These are phyloP conservation scores for Caradrina kadenii DNA, from an alignment of 2,888 invertebrate species.

Conservation along the genomic window DNA sequence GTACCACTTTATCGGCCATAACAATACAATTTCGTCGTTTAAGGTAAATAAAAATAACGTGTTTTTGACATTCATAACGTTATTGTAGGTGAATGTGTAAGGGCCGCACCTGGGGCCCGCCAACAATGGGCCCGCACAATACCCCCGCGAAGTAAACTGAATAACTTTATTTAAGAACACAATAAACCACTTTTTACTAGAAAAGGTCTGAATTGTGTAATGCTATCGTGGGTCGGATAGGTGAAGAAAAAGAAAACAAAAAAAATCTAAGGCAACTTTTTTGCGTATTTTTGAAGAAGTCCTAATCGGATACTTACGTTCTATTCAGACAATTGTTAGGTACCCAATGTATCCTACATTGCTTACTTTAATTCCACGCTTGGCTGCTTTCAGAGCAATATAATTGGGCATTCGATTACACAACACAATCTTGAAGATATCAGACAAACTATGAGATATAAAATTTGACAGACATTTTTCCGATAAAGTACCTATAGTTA, in stretches of 20 bases:
- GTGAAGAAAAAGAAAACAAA: conserved; percentile 72
- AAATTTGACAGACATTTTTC: background rate
- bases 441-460: conserved; percentile 1
- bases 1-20: conserved; percentile 73
- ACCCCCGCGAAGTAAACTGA: conserved; percentile 83
- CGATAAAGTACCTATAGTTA: background rate
- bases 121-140: conserved; percentile 85
- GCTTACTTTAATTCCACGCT: conserved; percentile 30
- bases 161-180: conserved; percentile 90
- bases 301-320: conserved; percentile 17
- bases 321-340: conserved; percentile 20
- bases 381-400: conserved; percentile 24
- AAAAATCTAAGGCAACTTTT: conserved; percentile 37
- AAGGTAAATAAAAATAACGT: conserved; percentile 84
- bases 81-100: conserved; percentile 81
- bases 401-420: conserved; percentile 33
- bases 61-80: conserved; percentile 88
- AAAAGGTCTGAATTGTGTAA: conserved; percentile 82
- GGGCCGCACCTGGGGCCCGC: conserved; percentile 83
- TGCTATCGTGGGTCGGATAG: conserved; percentile 73
- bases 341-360: conserved; percentile 14
- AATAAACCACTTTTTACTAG: conserved; percentile 89
- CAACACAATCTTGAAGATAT: conserved; percentile 9
- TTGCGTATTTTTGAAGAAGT: conserved; percentile 46
- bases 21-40: conserved; percentile 76